Evolutionary conservation across 2,113 vertebrate genomes (phyloP).

Genomic region (Archilochus colubris): DNA sequence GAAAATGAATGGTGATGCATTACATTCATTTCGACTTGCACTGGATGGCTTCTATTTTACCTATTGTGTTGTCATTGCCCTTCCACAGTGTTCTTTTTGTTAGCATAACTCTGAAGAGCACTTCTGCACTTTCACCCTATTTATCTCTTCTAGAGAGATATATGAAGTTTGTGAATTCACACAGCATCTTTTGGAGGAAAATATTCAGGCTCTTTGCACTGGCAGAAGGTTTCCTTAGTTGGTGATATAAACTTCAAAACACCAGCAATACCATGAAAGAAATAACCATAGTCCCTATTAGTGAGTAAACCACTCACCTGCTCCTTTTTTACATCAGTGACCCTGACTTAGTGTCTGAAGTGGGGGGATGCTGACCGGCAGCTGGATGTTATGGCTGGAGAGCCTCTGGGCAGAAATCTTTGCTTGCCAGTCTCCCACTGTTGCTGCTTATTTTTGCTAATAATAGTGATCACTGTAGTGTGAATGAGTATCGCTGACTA

Average conservation of each 20-base stretch:
- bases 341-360: neutral
- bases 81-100: neutral
- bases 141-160: neutral
- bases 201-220: neutral
- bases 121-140: neutral
- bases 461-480: neutral
- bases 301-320: neutral
- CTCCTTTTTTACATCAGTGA: neutral
- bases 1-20: conserved; percentile 59
- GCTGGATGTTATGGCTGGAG: neutral
- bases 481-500: conserved; percentile 14
- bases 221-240: neutral
- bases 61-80: neutral
- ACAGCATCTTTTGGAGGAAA: neutral
- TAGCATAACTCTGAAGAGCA: neutral
- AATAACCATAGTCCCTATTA: neutral
- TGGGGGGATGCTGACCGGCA: neutral
- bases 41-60: neutral
- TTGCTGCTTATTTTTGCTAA: neutral
- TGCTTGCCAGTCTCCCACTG: neutral
- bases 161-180: neutral
- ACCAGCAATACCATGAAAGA: neutral
- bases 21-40: neutral
- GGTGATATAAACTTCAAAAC: neutral
- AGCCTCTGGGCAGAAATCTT: neutral